A percentile compares a stretch with the other conserved stretches of the same genome.
Evolutionary conservation across 2,113 vertebrate genomes (phyloP).

Genomic region (Dissostichus mawsoni): DNA sequence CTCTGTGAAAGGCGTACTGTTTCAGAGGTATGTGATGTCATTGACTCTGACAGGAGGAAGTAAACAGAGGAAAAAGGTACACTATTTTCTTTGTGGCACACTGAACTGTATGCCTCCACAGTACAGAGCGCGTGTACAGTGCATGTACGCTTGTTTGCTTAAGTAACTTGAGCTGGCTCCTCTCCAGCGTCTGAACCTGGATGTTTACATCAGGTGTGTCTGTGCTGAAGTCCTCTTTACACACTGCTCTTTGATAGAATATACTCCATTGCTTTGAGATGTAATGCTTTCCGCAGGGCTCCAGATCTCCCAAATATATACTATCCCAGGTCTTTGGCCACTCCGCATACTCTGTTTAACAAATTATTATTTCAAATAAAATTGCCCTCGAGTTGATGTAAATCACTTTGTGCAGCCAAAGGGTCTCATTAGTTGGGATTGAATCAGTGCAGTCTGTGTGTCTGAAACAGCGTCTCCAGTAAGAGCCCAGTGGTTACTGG

Average conservation of each 20-base stretch:
- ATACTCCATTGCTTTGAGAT: neutral
- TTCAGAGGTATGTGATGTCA: conserved; percentile 39
- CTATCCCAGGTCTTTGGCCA: conserved; percentile 11
- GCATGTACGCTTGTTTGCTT: conserved; percentile 38
- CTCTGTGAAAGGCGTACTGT: conserved; percentile 39
- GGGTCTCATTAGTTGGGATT: conserved; percentile 48
- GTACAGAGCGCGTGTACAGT: neutral
- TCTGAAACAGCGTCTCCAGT: conserved; percentile 41
- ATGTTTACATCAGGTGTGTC: conserved; percentile 66
- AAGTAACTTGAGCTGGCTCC: conserved; percentile 42
- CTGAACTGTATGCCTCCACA: conserved; percentile 10
- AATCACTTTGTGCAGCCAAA: conserved; percentile 33
- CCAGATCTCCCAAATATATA: conserved; percentile 8
- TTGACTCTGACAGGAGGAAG: neutral
- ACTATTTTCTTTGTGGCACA: conserved; percentile 39
- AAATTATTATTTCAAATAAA: conserved; percentile 27
- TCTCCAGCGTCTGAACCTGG: conserved; percentile 42
- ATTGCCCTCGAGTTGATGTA: conserved; percentile 14
- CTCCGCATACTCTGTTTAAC: neutral
- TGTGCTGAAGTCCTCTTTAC: conserved; percentile 16
- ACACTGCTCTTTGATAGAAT: conserved; percentile 8
- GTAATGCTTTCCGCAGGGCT: neutral
- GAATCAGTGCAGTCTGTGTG: conserved; percentile 29
- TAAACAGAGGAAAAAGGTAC: neutral
- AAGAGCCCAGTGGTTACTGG: conserved; percentile 50